Conservation (phyloP, 2,797 vertebrate genomes). For the Numenius phaeopus region DNA sequence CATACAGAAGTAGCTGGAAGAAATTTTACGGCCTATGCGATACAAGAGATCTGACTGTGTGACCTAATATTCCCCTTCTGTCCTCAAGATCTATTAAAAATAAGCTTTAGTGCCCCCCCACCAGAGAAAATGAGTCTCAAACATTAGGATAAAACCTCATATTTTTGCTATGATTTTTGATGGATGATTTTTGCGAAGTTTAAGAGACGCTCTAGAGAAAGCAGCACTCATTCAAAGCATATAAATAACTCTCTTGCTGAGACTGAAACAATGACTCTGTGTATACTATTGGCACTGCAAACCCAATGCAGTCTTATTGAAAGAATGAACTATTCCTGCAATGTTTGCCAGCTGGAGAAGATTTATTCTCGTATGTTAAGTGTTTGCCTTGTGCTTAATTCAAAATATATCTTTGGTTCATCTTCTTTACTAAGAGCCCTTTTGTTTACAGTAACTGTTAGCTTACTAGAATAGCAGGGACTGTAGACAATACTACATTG, state of each 20-base stretch:
- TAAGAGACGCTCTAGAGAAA: not conserved
- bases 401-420: constrained; percentile 63
- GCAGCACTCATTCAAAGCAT: not conserved
- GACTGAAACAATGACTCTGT: constrained; percentile 67
- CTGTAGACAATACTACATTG: constrained; percentile 40
- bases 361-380: constrained; percentile 1
- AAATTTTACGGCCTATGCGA: not conserved
- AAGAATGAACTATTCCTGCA: constrained; percentile 43
- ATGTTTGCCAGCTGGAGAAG: constrained; percentile 44
- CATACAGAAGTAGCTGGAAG: not conserved
- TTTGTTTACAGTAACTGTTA: constrained; percentile 57
- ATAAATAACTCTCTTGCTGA: constrained; percentile 66
- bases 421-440: constrained; percentile 38
- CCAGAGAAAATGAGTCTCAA: not conserved
- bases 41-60: not conserved
- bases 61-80: constrained; percentile 6
- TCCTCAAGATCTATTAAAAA: not conserved
- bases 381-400: constrained; percentile 53
- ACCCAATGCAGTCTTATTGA: constrained; percentile 8
- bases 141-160: not conserved
- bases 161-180: not conserved
- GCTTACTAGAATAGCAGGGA: not conserved
- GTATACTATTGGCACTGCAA: constrained; percentile 43
- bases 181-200: not conserved
- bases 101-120: not conserved